Conservation (phyloP, 1,140 invertebrate genomes). For the Muscidifurax raptorellus region DNA sequence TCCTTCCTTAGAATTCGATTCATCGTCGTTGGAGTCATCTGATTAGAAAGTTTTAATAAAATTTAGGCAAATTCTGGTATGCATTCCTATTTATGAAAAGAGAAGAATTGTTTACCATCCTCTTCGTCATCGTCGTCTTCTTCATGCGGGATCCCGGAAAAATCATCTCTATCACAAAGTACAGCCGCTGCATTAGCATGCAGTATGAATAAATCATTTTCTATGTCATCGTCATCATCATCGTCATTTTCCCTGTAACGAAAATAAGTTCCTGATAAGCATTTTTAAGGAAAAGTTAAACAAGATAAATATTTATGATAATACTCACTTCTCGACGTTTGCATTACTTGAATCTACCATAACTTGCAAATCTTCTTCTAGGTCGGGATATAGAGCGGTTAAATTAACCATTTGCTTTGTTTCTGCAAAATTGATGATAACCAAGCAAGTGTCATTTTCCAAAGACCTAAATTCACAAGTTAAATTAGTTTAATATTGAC, state of each 20-base stretch:
- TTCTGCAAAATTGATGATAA: conserved; percentile 74
- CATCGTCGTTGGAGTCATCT: conserved; percentile 28
- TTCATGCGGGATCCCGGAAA: not conserved
- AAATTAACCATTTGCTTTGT: conserved; percentile 71
- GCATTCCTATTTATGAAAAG: no score
- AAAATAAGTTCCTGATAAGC: not conserved
- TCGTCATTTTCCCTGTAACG: conserved; percentile 45
- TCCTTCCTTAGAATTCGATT: conserved; percentile 54
- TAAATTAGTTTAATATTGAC: not conserved
- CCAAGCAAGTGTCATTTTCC: conserved; percentile 71
- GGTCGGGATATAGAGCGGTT: conserved; percentile 63
- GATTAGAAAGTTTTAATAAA: not conserved
- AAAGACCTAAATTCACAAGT: conserved; percentile 66
- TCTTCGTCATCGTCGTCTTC: conserved; percentile 70
- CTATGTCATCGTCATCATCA: conserved; percentile 46
- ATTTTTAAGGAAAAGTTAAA: conserved; percentile 38
- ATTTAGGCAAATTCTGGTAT: not conserved
- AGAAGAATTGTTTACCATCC: conserved; percentile 55
- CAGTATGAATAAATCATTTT: conserved; percentile 42
- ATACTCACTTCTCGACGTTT: conserved; percentile 53
- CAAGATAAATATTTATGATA: conserved; percentile 8
- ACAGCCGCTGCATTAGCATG: conserved; percentile 37
- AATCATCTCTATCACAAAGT: conserved; percentile 46
- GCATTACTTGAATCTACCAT: conserved; percentile 67
- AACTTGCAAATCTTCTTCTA: conserved; percentile 71